phyloP scores from a whole-genome alignment of 2,797 vertebrate genomes.

The Neoniphon sammara region DNA sequence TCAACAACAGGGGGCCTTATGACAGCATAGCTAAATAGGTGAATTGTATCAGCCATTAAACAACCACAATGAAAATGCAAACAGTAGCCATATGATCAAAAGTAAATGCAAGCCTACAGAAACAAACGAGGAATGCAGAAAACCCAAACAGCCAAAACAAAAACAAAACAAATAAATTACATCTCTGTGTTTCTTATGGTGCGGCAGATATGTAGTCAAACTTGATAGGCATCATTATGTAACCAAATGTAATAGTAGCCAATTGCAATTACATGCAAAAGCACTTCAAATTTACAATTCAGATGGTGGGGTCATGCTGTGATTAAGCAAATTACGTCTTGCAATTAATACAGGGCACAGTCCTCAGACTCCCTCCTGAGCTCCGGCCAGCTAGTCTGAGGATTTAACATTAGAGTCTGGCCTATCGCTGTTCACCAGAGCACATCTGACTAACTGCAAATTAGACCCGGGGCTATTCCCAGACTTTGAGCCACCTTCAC shows the following conservation, averaged over 20 bases:
- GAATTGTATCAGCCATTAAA: constrained; percentile 13
- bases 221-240: not conserved
- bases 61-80: constrained; percentile 29
- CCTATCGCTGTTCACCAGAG: not conserved
- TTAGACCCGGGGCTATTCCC: not conserved
- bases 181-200: no score
- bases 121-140: not conserved
- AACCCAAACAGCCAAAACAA: not conserved
- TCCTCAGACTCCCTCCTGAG: not conserved
- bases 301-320: constrained; percentile 1
- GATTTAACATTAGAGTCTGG: not conserved
- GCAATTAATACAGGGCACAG: not conserved
- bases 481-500: constrained; percentile 9
- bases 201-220: not conserved
- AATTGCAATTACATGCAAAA: not conserved
- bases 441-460: constrained; percentile 7
- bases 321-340: constrained; percentile 20
- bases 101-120: not conserved
- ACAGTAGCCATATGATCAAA: constrained; percentile 4
- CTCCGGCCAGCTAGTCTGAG: constrained; percentile 1
- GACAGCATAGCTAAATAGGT: not conserved
- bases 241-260: not conserved
- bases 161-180: not conserved
- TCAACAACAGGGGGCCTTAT: constrained; percentile 15
- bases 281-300: not conserved